Evolutionary conservation across 1,140 invertebrate species (phyloP), one percentile per base, ranked within the genome.

Genomic region (Ceratosolen fusciceps): DNA sequence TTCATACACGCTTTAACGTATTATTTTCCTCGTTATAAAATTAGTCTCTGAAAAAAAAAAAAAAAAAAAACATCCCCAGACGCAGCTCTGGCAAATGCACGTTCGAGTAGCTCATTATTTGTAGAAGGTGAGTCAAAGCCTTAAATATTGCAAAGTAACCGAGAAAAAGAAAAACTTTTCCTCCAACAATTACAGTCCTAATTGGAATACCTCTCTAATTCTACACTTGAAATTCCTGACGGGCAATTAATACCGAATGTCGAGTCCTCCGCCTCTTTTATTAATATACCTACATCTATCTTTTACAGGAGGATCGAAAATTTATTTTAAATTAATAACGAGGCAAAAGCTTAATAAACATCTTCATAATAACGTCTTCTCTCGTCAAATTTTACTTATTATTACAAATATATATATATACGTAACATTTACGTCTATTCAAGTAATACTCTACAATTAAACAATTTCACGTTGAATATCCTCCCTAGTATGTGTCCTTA

Each of bases 151-250:
- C 58, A 62, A 65, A 52, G n/a, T 19, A 49, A 39, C 26, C 21
- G 68, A 58, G 56, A 77, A 56, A 77, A 77, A 52, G 72, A 54
- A 78, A 65, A 65, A 26, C 65, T 72, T 52, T n/a, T n/a, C n/a
- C n/a, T 9, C 39, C 39, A 31, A 72, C 68, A 77, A 77, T 72
- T 78, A 78, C 21, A 24, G 39, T 7, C 68, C 58, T 78, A 72
- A 78, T 78, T 78, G 56, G 67, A 52, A 60, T 77, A 71, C 67
- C 74, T 67, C 34, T 31, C 67, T 31, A 24, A 77, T 77, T 77
- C 49, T n/a, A 24, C 68, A 72, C 76, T 78, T n/a, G 76, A 78
- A 34, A 78, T 78, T 78, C 76, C 68, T 26, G 26, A 34, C 68
- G 39, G 19, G 54, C 29, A 72, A 78, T 78, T 31, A 72, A 73